A percentile compares a stretch with the other conserved stretches of the same genome.
Conservation (phyloP, 2,113 vertebrate genomes). For the Thinocorus orbignyianus region DNA sequence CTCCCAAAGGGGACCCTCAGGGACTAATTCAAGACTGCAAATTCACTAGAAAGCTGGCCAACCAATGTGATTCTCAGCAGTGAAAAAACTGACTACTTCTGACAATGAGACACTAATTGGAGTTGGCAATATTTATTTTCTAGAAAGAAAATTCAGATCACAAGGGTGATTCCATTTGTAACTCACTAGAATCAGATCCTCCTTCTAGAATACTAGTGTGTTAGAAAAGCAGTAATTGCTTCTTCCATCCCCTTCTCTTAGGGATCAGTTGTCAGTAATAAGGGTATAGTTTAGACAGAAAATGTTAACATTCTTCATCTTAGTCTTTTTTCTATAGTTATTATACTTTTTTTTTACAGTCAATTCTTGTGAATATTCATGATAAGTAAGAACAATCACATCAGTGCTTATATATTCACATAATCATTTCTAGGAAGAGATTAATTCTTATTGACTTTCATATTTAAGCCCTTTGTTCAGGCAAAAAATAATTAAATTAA, state of each 20-base stretch:
- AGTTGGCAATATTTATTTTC: neutral
- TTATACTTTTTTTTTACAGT: neutral
- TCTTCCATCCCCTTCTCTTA: neutral
- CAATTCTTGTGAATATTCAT: neutral
- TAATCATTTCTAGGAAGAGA: neutral
- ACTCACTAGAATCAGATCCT: neutral
- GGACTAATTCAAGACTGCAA: neutral
- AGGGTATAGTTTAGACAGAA: neutral
- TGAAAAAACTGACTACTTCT: neutral
- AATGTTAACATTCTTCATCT: neutral
- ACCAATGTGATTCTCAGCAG: neutral
- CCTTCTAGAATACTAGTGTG: neutral
- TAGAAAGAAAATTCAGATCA: neutral
- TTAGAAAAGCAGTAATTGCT: neutral
- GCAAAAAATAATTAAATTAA: neutral
- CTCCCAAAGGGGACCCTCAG: neutral
- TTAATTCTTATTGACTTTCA: neutral
- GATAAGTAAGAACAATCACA: neutral
- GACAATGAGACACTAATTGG: neutral
- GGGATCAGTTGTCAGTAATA: neutral
- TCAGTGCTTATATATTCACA: neutral
- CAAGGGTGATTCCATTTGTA: neutral
- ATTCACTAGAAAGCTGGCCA: neutral
- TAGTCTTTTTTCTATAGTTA: neutral
- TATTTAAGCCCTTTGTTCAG: neutral